Base-by-base conservation (phyloP, 2,113 vertebrate genomes). In the Rhizomys pruinosus region DNA sequence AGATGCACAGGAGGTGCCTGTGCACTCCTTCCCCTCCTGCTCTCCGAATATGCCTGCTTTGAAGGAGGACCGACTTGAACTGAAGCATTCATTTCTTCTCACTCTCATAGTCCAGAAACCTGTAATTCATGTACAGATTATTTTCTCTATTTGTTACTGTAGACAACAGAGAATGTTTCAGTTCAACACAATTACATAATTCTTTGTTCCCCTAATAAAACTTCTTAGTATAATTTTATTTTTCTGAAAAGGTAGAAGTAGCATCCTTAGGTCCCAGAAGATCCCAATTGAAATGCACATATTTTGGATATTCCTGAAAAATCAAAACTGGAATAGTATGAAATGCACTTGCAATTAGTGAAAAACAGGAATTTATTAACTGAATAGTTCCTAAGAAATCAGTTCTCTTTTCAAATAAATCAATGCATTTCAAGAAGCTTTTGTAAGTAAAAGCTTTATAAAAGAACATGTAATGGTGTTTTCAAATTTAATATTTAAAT, bases 401-500 rank as follows among this genome's bases (percentile, higher is more conserved):
- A 61, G 89, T 91, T 78, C 12, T 59, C 9, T 59, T 96, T 94
- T 78, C 71, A 91, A 93, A 91, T 91, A 81, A 13, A 89, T 76
- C 44, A 79, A 64, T 80, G 27, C 32, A 76, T 71, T 92, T 92
- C 84, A 57, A 87, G 96, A 63, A 59, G 66, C 34, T 84, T 5
- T 23, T 89, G 84, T 16, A 52, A 74, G 16, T 44, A 59, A 84
- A 27, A 84, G 11, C 61, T 91, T 63, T 78, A 42, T 81, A 59
- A 91, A 82, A 32, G 77, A 78, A 87, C n/a, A 77, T 52, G 52
- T 12, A 87, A 81, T 59, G 73, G 71, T 89, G 12, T 69, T 81
- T 84, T 89, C 90, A 42, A 95, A 76, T 91, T 73, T 42, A 86
- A 72, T 63, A 93, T 71, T 96, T 93, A 91, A 94, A 94, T 91